Base-by-base conservation (phyloP, 2,797 vertebrate species). In the Microchirus variegatus region DNA sequence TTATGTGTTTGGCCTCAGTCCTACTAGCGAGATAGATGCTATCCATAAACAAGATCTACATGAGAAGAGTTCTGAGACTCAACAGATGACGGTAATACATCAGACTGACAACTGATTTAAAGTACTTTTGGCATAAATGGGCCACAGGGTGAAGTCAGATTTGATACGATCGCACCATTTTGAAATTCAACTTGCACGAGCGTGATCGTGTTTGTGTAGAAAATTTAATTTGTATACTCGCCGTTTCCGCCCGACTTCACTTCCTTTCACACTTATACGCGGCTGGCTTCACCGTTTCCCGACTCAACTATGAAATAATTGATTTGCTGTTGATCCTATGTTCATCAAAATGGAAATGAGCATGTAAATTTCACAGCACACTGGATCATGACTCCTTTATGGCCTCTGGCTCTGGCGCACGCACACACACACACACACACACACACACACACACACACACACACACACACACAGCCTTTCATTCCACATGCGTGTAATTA, bases 321-420 rank as follows among this genome's bases (percentile, higher is more conserved):
- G 83, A 90, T 90, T 89, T 83, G 64, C 71, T 80, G 81, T 88
- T 81, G 76, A 87, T 87, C 67, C 70, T 59, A 51, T 82, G 66
- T 90, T 90, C 83, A 90, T 91, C 80, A 87, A 90, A 90, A 90
- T 88, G 80, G 69, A 91, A 91, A 91, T 89, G 73, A 90, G 87
- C 79, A 71, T 85, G 83, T 82, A 81, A 80, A 84, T 86, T 81
- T 79, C 62, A 46, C 59, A 77, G 82, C 75, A 85, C 16, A 69
- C 73, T 70, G 71, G 77, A 85, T 89, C 78, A 79, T 46, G 70
- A 81, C 78, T 88, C 59, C 54, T 70, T 85, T 69, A 49, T 46
- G 65, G 67, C 65, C 57, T 63, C 37, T 16, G 49, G 59, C 63
- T 66, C 67, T 72, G 76, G 65, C 77, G 70, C 50, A 76, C 18